These are phyloP conservation scores for Condylura cristata DNA, from an alignment of 2,113 vertebrate species.

Conservation along the genomic window DNA sequence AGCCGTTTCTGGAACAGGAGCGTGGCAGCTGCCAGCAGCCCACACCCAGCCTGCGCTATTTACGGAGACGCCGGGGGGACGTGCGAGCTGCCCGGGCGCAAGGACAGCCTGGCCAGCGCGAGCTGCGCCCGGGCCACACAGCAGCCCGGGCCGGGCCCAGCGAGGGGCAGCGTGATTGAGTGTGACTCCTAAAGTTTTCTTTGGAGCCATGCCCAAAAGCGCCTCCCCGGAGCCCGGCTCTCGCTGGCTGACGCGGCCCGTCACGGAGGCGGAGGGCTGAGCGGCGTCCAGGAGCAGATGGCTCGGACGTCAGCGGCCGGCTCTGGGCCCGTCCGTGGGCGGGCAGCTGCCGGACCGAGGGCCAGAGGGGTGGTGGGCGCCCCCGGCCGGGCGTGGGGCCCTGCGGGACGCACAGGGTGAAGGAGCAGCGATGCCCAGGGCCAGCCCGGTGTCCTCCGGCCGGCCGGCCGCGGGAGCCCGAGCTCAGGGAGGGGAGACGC, in stretches of 20 bases:
- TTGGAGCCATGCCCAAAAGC: conserved; percentile 80
- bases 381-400: too few relatives aligned
- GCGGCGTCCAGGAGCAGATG: background rate
- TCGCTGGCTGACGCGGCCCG: conserved; percentile 3
- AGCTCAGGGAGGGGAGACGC: too few relatives aligned
- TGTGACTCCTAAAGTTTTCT: conserved; percentile 66
- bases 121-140: too few relatives aligned
- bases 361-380: too few relatives aligned
- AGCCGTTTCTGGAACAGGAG: background rate
- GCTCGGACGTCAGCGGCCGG: background rate
- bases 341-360: too few relatives aligned
- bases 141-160: conserved; percentile 64
- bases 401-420: too few relatives aligned
- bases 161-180: conserved; percentile 63
- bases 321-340: too few relatives aligned
- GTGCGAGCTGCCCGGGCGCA: conserved; percentile 52
- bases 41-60: background rate
- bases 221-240: conserved; percentile 20
- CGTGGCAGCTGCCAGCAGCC: background rate
- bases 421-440: too few relatives aligned
- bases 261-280: conserved; percentile 40
- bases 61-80: conserved; percentile 58
- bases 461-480: too few relatives aligned
- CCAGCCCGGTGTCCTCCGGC: too few relatives aligned
- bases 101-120: conserved; percentile 33